Evolutionary conservation across 2,888 invertebrate genomes (phyloP), one percentile per base, ranked within the genome.

Genomic region (Mactromeris polynyma): DNA sequence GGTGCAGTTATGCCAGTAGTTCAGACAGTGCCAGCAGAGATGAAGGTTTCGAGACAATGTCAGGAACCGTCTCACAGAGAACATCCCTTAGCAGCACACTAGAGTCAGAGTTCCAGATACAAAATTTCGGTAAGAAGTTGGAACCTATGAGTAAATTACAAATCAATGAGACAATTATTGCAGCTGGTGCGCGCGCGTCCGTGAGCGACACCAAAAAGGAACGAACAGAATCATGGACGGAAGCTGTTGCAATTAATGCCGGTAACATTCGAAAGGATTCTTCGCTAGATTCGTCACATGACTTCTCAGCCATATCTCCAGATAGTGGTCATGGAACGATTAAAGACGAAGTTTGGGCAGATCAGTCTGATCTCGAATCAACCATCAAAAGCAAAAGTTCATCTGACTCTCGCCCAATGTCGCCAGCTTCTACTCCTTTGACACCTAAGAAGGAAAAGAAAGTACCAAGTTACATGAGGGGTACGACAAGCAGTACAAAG

Each of bases 11-110:
- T 85, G 94, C 95, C 54, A 95, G 95, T 83, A 94, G 94, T 85
- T 94, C 94, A 78, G 95, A 95, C 86, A 94, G 94, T 87, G 94
- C 94, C 73, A 91, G 95, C 79, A 89, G 95, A 54, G 96, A 96
- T 90, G 96, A 96, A 92, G 96, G 96, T 26, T 96, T 96, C 90
- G 96, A 96, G 81, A 95, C 95, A 7, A 94, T 95, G 94, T 95
- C 95, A 11, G 95, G 94, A 40, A 95, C 95, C 26, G 93, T 95
- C 69, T 96, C 96, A 9, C 96, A 96, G 85, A 93, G 96, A 73
- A 96, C 96, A 0, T 96, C 96, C 7, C 93, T 96, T 89, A 96
- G 96, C 91, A 96, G 96, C 89, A 96, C 95, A 0, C 90, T 96
- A 33, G 96, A 96, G 81, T 95, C 95, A 9, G 96, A 96, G 80